Evolutionary conservation across 2,888 invertebrate species (phyloP).

Genomic region (Allophyes oxyacanthae): DNA sequence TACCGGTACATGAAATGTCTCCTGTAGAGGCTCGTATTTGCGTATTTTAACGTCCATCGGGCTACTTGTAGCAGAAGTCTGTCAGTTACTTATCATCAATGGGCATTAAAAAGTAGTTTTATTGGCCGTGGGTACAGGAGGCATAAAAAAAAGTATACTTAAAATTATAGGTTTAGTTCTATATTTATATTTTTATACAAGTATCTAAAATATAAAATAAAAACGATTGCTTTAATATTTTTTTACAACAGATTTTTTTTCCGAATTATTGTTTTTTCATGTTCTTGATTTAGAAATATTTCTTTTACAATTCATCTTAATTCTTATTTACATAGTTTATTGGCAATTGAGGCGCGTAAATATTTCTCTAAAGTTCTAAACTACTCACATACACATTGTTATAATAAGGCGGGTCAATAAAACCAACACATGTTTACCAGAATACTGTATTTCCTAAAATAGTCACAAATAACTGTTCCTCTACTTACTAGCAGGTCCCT

Average conservation of each 20-base stretch:
- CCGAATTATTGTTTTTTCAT: slow-evolving; percentile 12
- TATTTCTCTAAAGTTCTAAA: slow-evolving; percentile 25
- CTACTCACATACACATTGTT: slow-evolving; percentile 38
- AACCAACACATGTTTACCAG: slow-evolving; percentile 64
- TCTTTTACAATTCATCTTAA: slow-evolving; percentile 28
- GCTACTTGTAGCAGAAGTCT: not conserved
- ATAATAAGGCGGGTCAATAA: slow-evolving; percentile 52
- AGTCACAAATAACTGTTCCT: slow-evolving; percentile 69
- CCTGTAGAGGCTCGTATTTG: not conserved
- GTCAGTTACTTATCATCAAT: not conserved
- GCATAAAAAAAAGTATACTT: slow-evolving; percentile 13
- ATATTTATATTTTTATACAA: slow-evolving; percentile 36
- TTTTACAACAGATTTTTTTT: slow-evolving; percentile 26
- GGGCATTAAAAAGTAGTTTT: slow-evolving; percentile 3
- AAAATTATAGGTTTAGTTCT: slow-evolving; percentile 28
- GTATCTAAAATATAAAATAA: slow-evolving; percentile 33
- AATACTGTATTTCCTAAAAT: slow-evolving; percentile 85
- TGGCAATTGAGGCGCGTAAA: slow-evolving; percentile 38
- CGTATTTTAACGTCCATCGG: slow-evolving; percentile 3
- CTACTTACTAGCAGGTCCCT: slow-evolving; percentile 83
- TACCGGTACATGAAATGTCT: slow-evolving; percentile 41
- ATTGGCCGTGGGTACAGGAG: not conserved
- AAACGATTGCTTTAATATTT: slow-evolving; percentile 31
- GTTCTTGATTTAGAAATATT: slow-evolving; percentile 14
- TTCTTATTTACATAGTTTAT: slow-evolving; percentile 29